Conservation (phyloP, 2,113 vertebrate genomes). For the Bettongia penicillata region DNA sequence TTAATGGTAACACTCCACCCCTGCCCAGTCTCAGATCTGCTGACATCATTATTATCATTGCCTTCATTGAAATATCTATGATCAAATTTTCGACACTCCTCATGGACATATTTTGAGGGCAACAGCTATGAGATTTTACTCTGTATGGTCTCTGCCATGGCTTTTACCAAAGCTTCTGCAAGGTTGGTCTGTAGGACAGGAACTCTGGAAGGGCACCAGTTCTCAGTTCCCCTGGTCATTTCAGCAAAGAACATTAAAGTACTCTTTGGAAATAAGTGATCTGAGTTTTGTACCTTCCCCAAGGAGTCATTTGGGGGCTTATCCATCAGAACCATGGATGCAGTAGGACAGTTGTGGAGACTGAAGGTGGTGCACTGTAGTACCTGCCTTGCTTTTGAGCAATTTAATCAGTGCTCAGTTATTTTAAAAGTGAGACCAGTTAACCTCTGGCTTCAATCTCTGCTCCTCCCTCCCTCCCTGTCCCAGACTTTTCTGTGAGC, state of each 20-base stretch:
- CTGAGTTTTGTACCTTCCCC: background rate
- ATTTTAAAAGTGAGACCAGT: constrained; percentile 57
- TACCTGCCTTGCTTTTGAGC: background rate
- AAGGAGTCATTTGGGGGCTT: background rate
- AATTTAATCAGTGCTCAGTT: constrained; percentile 5
- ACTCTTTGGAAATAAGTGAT: background rate
- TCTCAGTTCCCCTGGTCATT: background rate
- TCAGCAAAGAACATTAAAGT: background rate
- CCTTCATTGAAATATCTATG: background rate
- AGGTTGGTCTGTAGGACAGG: background rate
- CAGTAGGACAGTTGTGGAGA: background rate
- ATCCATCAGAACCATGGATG: background rate
- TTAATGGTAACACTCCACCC: background rate
- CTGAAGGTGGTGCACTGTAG: background rate
- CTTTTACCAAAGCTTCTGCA: background rate
- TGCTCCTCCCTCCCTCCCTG: background rate
- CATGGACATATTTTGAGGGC: background rate
- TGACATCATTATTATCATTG: background rate
- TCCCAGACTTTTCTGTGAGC: constrained; percentile 26
- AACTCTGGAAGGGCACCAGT: background rate
- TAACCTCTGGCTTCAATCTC: constrained; percentile 60
- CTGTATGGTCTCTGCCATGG: background rate
- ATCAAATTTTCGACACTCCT: background rate
- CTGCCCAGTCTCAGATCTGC: background rate
- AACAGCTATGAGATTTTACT: background rate